Evolutionary conservation across 2,113 vertebrate genomes (phyloP), one percentile per base, ranked within the genome.

Genomic region (Scortum barcoo): DNA sequence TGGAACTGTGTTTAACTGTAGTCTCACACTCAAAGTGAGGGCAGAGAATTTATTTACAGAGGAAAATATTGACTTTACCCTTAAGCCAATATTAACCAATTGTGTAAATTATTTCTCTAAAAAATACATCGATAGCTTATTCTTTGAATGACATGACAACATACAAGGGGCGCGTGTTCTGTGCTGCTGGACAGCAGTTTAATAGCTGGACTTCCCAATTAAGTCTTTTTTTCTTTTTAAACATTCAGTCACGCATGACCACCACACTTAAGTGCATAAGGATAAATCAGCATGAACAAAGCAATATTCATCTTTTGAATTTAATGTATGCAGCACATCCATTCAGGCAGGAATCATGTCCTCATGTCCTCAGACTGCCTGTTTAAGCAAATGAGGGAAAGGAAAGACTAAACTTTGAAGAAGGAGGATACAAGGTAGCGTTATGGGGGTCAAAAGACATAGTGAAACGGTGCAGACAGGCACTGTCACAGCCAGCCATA

Each of bases 391-490:
- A 80, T 48, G 50, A 76, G 60, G 58, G 28, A 44, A 80, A 85
- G 72, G 67, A 60, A 78, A 73, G 62, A 75, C 28, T 38, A 44
- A 77, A 80, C 77, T 76, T 70, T 56, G 68, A 22, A 83, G 60
- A 67, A 54, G 19, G 20, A 2, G 48, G 24, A 76, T 61, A 58
- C 61, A 78, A 61, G 22, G 7, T n/a, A 24, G 69, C 63, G 68
- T 81, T 42, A 80, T 85, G 67, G 83, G 62, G 82, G 84, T 86
- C 72, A 81, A 60, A 67, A 79, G 80, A 88, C 80, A 79, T 62
- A 6, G 44, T 67, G 78, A 86, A 80, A 83, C 24, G 14, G 24
- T 63, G 76, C 68, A 82, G 88, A 90, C 81, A 86, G 65, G 46
- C 70, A 82, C 84, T 80, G 86, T 79, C 90, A 91, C 62, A 70